Evolutionary conservation across 2,797 vertebrate species (phyloP).

Genomic region (Dipus sagitta): DNA sequence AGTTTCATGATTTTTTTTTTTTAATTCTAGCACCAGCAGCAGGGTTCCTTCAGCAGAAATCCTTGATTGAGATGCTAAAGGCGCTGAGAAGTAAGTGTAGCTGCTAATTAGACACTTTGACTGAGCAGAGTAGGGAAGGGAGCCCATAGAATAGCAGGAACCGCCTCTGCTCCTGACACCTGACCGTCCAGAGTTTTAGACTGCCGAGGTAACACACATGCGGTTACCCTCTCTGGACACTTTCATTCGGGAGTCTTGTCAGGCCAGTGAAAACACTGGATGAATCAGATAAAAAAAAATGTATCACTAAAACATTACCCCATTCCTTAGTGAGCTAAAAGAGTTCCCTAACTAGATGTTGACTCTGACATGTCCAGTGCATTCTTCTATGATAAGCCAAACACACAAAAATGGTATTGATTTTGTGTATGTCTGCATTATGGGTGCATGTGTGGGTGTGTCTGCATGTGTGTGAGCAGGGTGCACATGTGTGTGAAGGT

Average conservation of each 20-base stretch:
- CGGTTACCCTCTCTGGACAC: slow-evolving; percentile 83
- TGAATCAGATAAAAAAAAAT: slow-evolving; percentile 83
- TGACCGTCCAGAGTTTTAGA: slow-evolving; percentile 79
- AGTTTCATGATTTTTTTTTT: slow-evolving; percentile 65
- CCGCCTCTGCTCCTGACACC: slow-evolving; percentile 54
- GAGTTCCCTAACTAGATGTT: slow-evolving; percentile 78
- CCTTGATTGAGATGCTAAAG: slow-evolving; percentile 82
- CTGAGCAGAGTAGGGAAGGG: slow-evolving; percentile 57
- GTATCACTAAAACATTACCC: slow-evolving; percentile 81
- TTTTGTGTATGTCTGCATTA: too few relatives aligned
- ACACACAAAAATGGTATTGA: slow-evolving; percentile 76
- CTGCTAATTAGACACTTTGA: slow-evolving; percentile 81
- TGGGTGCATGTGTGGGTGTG: too few relatives aligned
- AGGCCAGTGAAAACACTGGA: slow-evolving; percentile 81
- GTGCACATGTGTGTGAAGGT: too few relatives aligned
- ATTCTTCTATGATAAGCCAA: slow-evolving; percentile 76
- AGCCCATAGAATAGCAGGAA: slow-evolving; percentile 65
- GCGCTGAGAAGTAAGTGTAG: slow-evolving; percentile 75
- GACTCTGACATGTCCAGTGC: slow-evolving; percentile 73
- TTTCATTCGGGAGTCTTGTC: slow-evolving; percentile 86
- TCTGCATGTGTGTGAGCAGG: too few relatives aligned
- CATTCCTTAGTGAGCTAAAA: slow-evolving; percentile 81
- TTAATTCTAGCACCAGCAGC: slow-evolving; percentile 79
- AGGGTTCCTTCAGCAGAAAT: slow-evolving; percentile 80
- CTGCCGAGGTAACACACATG: background rate